Conservation (phyloP, 2,888 invertebrate species). For the Lydus trimaculatus region DNA sequence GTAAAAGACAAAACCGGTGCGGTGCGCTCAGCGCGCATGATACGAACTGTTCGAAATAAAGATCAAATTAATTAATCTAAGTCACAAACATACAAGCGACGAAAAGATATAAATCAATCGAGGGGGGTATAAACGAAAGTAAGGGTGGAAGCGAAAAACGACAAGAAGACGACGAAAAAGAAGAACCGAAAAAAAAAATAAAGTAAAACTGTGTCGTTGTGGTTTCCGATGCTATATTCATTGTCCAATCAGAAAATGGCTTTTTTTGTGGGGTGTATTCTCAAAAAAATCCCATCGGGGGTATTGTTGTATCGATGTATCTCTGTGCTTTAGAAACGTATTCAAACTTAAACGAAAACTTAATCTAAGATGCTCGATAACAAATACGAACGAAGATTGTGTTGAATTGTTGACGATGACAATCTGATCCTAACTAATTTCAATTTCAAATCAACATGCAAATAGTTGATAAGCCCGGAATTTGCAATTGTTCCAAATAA, state of each 20-base stretch:
- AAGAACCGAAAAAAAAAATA: neutral
- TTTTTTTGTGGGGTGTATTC: neutral
- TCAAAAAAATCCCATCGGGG: neutral
- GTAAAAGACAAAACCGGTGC: conserved; percentile 23
- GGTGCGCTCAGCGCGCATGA: no score
- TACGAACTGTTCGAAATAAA: conserved; percentile 20
- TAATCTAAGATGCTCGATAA: neutral
- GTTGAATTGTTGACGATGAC: neutral
- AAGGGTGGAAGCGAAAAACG: no score
- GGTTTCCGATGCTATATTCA: conserved; percentile 12
- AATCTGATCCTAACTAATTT: neutral
- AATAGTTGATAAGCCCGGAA: neutral
- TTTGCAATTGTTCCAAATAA: neutral
- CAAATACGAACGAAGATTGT: neutral
- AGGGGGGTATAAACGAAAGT: conserved; percentile 2
- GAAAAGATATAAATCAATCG: conserved; percentile 45
- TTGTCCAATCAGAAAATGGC: neutral
- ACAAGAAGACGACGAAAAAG: no score
- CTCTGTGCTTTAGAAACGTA: neutral
- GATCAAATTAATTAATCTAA: conserved; percentile 46
- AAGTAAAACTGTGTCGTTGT: conserved; percentile 29
- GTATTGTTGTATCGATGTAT: neutral
- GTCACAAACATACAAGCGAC: conserved; percentile 42
- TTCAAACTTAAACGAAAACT: neutral
- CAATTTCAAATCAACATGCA: conserved; percentile 5